phyloP scores from a whole-genome alignment of 1,140 invertebrate genomes.

The Trichoplusia ni region DNA sequence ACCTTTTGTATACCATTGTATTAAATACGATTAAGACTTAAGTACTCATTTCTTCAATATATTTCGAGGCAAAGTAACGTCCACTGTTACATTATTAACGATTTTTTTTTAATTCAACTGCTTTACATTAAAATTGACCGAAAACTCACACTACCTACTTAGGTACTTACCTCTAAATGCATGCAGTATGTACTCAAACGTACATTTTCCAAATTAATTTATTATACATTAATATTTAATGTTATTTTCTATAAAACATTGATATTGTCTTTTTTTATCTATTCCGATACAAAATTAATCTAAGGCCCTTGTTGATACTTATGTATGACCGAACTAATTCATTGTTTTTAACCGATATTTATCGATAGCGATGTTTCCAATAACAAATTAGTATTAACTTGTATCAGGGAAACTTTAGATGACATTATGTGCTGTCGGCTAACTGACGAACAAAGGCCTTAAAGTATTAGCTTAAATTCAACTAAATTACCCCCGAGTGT shows the following conservation, averaged over 20 bases:
- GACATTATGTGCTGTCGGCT: not conserved
- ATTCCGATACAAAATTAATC: conserved; percentile 2
- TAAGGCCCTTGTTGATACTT: conserved; percentile 2
- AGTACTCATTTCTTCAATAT: no score
- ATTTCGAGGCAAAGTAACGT: no score
- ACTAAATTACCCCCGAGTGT: conserved; percentile 6
- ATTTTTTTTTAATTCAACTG: no score
- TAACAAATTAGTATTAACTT: no score
- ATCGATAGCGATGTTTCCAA: no score
- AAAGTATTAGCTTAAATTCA: conserved; percentile 4
- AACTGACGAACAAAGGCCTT: conserved; percentile 9
- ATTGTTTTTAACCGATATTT: no score
- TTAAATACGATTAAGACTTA: no score
- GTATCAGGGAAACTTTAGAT: no score
- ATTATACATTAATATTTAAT: not conserved
- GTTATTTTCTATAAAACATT: conserved; percentile 4
- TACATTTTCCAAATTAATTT: not conserved
- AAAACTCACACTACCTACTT: not conserved
- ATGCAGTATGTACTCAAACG: not conserved
- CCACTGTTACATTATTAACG: no score
- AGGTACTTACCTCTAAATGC: not conserved
- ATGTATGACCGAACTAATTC: no score
- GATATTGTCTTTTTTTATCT: conserved; percentile 28
- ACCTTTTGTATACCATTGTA: no score
- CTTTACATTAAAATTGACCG: no score